phyloP scores from a whole-genome alignment of 1,140 invertebrate genomes.

The Heliothis virescens region DNA sequence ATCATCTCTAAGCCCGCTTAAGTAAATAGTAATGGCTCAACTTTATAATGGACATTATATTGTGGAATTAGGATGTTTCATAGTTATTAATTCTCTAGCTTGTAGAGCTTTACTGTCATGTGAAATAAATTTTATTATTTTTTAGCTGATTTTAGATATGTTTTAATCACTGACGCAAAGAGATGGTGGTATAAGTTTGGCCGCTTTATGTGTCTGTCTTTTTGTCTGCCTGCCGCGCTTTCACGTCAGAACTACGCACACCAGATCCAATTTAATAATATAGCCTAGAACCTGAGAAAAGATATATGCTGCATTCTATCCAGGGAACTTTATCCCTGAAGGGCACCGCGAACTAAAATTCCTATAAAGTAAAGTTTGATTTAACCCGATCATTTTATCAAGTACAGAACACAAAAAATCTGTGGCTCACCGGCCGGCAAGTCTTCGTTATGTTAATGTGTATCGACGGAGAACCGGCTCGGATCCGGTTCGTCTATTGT shows the following conservation, averaged over 20 bases:
- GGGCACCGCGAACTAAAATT: background rate
- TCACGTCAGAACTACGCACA: too few species aligned
- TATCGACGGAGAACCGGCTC: slow-evolving; percentile 8
- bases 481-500: slow-evolving; percentile 28
- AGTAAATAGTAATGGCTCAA: slow-evolving; percentile 23
- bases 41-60: slow-evolving; percentile 20
- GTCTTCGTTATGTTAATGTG: slow-evolving; percentile 21
- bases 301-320: too few species aligned
- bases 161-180: too few species aligned
- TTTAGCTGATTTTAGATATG: too few species aligned
- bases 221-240: too few species aligned
- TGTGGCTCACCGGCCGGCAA: background rate
- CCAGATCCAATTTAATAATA: too few species aligned
- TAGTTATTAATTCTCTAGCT: background rate
- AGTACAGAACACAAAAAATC: background rate
- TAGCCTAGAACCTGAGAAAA: too few species aligned
- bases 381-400: background rate
- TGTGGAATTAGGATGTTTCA: slow-evolving; percentile 4
- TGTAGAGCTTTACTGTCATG: too few species aligned
- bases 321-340: too few species aligned
- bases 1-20: slow-evolving; percentile 8
- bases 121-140: too few species aligned
- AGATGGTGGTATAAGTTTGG: too few species aligned
- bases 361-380: background rate
- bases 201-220: too few species aligned